Base-by-base conservation (phyloP, 1,140 invertebrate genomes). In the Drosophila persimilis region DNA sequence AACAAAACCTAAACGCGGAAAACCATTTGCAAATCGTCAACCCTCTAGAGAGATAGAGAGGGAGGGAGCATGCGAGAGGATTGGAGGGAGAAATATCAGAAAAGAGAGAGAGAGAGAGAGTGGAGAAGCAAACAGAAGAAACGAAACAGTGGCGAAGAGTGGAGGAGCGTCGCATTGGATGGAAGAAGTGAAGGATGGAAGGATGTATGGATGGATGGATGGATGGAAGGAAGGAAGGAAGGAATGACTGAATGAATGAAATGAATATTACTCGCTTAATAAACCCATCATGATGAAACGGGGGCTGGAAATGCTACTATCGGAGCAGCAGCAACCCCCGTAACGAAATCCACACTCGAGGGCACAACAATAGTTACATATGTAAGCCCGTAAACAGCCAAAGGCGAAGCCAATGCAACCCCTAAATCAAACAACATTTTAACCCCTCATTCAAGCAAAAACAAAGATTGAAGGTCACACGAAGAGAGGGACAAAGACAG, bases 1-100 rank as follows among this genome's bases (percentile, higher is more conserved):
- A 85, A 85, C 80, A 80, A 88, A 86, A 88, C 83, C 74, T 75
- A 88, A 88, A 86, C 83, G 81, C 83, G 81, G 81, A 86, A 86
- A 86, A 85, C 83, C 81, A 85, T 85, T 85, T 81, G 83, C 83
- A 88, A 88, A 86, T 86, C 74, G 83, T 78, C 78, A 80, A 80
- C 79, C 79, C 79, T 47, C 53, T 20, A 20, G 46, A 56, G 52
- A 45, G 52, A 39, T 26, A 26, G 17, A 59, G 35, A 52, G 45
- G n/a, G 35, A 41, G 26, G 39, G 75, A 13, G 71, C 44, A 53
- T 35, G 58, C 26, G 20, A 45, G 47, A 13, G 39, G 29, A n/a
- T n/a, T 24, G n/a, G 6, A 29, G 31, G 29, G 26, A 51, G 50
- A 51, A 51, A 31, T 39, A 39, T 39, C 11, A 39, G 3, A 31